Conservation (phyloP, 1,140 invertebrate genomes). For the Atta cephalotes region DNA sequence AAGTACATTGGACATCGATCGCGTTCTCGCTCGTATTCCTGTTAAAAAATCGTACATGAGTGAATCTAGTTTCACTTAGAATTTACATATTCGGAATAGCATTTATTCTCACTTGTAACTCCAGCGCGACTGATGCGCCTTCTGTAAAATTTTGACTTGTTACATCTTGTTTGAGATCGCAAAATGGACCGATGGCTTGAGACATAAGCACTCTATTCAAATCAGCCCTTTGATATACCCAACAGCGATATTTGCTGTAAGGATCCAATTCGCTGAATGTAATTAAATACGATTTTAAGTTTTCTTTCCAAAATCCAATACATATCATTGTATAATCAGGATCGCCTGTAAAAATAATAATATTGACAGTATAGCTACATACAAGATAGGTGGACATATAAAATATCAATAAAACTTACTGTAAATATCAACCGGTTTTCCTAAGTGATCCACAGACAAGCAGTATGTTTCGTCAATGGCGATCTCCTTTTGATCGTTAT, state of each 20-base stretch:
- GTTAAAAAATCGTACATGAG: background rate
- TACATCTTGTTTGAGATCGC: constrained; percentile 96
- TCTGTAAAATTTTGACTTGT: constrained; percentile 94
- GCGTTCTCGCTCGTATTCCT: constrained; percentile 87
- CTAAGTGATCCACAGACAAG: constrained; percentile 97
- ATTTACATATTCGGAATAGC: background rate
- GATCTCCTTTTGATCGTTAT: constrained; percentile 97
- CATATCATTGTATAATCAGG: constrained; percentile 99
- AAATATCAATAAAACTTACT: constrained; percentile 86
- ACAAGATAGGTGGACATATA: background rate
- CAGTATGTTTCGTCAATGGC: constrained; percentile 98
- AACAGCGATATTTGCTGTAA: constrained; percentile 98
- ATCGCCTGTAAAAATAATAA: constrained; percentile 88
- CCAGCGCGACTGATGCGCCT: constrained; percentile 95
- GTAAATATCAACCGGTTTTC: constrained; percentile 97
- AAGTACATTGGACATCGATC: constrained; percentile 98
- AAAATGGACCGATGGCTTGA: constrained; percentile 96
- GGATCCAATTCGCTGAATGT: constrained; percentile 99
- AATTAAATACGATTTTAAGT: constrained; percentile 98
- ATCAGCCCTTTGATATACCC: constrained; percentile 98
- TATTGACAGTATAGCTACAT: background rate
- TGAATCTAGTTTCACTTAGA: background rate
- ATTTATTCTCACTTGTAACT: constrained; percentile 91
- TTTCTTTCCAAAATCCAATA: constrained; percentile 99
- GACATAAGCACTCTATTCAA: constrained; percentile 96